Base-by-base conservation (phyloP, 2,888 invertebrate species). In the Hymenopus coronatus region DNA sequence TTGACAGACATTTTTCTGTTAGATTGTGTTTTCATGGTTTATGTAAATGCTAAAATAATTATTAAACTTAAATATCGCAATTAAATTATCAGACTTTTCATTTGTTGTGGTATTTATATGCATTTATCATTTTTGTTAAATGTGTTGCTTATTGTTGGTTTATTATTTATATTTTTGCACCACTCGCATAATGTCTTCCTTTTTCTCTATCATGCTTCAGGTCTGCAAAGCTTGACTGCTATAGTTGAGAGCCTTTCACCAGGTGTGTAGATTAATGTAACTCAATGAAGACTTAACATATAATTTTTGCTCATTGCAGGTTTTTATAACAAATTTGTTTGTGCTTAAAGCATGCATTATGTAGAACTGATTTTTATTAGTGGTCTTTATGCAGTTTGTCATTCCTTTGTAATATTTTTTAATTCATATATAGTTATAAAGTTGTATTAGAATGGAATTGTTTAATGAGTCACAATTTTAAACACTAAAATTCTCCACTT, bases 201-300 rank as follows among this genome's bases (percentile, higher is more conserved):
- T 83, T 89, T 86, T 88, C 40, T 81, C 91, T 92, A 92, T 92
- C 92, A 92, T 84, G 92, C 91, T 93, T 92, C 92, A 94, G 94
- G 94, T 93, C 92, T 93, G 92, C 91, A 92, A 91, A 92, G 91
- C 91, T 92, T 94, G 92, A 93, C 92, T 90, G 92, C 93, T 91
- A 92, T 93, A 92, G 91, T 94, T 93, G 93, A 93, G 92, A 93
- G 93, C 93, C 91, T 94, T 93, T 94, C 94, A 93, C 93, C 94
- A 94, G 94, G 94, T 94, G 94, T 93, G 93, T 92, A 91, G 90
- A 89, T 90, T 90, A 90, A 89, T 89, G 89, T 90, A 9, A 88
- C 8, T 30, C 0, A 70, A 70, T 1, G 25, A 70, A 70, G 54
- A 70, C 20, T 12, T 70, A 70, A 70, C 54, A 70, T 40, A 25